Percentiles rank a stretch among this genome's conserved stretches.
Evolutionary conservation across 2,888 invertebrate species (phyloP).

Genomic region (Nemotelus nigrinus): DNA sequence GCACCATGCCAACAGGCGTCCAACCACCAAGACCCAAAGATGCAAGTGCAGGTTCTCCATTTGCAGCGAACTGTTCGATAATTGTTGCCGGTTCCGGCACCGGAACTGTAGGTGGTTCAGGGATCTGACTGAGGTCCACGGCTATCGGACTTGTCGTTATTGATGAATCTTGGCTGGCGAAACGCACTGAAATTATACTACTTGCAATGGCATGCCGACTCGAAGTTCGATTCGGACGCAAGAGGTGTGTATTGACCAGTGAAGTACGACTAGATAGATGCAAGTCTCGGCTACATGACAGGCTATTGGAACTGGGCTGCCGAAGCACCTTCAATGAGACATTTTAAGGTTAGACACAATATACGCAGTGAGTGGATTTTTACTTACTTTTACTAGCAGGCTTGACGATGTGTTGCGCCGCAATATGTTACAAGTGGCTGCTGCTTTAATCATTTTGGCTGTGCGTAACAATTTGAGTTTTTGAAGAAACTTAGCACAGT

Average conservation of each 20-base stretch:
- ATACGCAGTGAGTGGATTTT: not conserved
- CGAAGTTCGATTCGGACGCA: not conserved
- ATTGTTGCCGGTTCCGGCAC: constrained; percentile 53
- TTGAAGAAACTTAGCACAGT: not conserved
- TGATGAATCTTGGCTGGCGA: constrained; percentile 50
- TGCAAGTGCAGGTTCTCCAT: constrained; percentile 80
- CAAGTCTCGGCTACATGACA: not conserved
- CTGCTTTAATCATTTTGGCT: constrained; percentile 28
- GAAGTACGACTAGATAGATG: constrained; percentile 3
- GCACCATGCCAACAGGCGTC: constrained; percentile 84
- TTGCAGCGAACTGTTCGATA: constrained; percentile 9
- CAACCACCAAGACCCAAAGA: constrained; percentile 86
- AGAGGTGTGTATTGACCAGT: not conserved
- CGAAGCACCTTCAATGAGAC: constrained; percentile 3
- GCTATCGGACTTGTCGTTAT: constrained; percentile 55
- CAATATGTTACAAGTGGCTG: not conserved
- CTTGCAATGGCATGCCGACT: not conserved
- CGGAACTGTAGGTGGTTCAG: constrained; percentile 47
- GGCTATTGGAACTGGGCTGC: not conserved
- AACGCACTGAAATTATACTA: constrained; percentile 26
- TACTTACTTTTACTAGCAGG: constrained; percentile 6
- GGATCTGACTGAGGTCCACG: constrained; percentile 47
- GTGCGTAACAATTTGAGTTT: not conserved
- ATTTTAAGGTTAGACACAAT: not conserved
- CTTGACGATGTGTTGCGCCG: constrained; percentile 6